These are phyloP conservation scores for Amphiduros pacificus DNA, from an alignment of 2,888 invertebrate genomes.

Conservation along the genomic window DNA sequence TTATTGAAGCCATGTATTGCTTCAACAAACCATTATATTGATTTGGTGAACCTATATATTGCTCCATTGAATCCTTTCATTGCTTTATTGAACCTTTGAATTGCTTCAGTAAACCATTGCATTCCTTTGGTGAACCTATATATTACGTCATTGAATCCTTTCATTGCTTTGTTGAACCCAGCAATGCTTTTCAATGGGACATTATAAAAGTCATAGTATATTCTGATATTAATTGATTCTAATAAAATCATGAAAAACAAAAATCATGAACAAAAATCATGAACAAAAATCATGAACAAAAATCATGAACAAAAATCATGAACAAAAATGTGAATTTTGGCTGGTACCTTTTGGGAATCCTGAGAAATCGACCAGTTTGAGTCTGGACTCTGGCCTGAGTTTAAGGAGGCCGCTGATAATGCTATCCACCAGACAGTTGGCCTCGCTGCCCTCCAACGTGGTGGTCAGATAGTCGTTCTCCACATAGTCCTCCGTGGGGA, in stretches of 20 bases:
- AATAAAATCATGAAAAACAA: too few species aligned
- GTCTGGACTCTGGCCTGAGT: slow-evolving; percentile 36
- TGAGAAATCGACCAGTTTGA: slow-evolving; percentile 41
- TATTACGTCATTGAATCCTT: background rate
- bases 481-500: slow-evolving; percentile 43
- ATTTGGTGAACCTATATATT: too few species aligned
- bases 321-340: too few species aligned
- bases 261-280: too few species aligned
- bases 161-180: background rate
- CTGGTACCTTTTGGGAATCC: slow-evolving; percentile 47
- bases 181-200: background rate
- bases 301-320: too few species aligned
- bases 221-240: too few species aligned
- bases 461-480: slow-evolving; percentile 40
- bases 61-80: too few species aligned
- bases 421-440: slow-evolving; percentile 41
- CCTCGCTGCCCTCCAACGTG: slow-evolving; percentile 38
- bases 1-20: too few species aligned
- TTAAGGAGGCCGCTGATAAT: slow-evolving; percentile 46
- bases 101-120: background rate
- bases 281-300: too few species aligned
- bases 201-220: too few species aligned
- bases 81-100: background rate
- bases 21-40: too few species aligned
- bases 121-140: background rate